These are phyloP conservation scores for Chiloscyllium plagiosum DNA, from an alignment of 2,113 vertebrate species.

Conservation along the genomic window DNA sequence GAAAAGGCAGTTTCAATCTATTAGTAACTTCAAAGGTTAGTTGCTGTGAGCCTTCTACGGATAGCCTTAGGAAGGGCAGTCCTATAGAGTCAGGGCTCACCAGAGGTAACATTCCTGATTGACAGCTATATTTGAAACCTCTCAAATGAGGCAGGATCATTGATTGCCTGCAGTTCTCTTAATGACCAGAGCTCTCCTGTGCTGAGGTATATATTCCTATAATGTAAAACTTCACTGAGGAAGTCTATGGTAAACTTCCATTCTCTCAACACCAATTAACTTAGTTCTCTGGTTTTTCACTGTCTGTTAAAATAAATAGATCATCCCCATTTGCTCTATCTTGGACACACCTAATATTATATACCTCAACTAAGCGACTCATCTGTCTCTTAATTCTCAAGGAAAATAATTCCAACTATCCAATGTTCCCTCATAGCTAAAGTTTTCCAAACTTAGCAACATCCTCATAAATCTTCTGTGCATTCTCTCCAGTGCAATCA, in stretches of 20 bases:
- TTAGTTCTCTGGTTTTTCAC: too few relatives aligned
- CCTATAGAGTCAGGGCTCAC: too few relatives aligned
- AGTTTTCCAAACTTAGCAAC: too few relatives aligned
- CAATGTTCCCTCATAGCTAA: neutral
- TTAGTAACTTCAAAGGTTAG: too few relatives aligned
- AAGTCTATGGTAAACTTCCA: neutral
- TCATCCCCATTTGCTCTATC: too few relatives aligned
- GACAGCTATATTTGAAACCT: neutral
- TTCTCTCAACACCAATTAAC: neutral
- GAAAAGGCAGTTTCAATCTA: too few relatives aligned
- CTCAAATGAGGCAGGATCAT: neutral
- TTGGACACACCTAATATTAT: too few relatives aligned
- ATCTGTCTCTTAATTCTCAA: neutral
- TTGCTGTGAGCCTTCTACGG: too few relatives aligned
- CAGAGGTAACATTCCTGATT: neutral
- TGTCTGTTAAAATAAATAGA: too few relatives aligned
- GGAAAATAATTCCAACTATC: neutral
- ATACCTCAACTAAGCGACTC: too few relatives aligned
- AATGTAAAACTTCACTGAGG: neutral
- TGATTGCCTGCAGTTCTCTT: neutral
- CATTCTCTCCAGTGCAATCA: neutral
- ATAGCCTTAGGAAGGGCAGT: too few relatives aligned
- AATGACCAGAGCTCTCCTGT: neutral
- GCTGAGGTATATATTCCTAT: too few relatives aligned
- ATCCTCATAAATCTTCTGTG: neutral